Conservation (phyloP, 2,113 vertebrate genomes). For the Lepisosteus oculatus region DNA sequence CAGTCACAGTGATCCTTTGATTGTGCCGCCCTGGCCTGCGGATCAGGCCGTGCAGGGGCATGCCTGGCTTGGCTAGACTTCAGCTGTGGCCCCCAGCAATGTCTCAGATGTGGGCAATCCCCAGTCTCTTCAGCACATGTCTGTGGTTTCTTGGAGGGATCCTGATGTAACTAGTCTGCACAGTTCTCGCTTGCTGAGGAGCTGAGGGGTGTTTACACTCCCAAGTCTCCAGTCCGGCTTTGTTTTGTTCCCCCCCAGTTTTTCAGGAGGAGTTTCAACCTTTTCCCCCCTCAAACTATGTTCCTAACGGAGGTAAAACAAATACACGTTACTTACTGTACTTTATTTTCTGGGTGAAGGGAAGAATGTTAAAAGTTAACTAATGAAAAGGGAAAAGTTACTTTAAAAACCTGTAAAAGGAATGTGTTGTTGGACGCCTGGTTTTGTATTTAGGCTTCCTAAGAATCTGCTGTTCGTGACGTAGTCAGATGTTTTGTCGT, state of each 20-base stretch:
- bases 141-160: conserved; percentile 80
- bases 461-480: no score
- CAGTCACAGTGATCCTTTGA: conserved; percentile 83
- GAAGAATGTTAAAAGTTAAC: no score
- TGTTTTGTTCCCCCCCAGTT: conserved; percentile 12
- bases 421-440: no score
- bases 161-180: conserved; percentile 67
- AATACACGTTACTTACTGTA: no score
- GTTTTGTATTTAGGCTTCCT: no score
- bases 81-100: conserved; percentile 73
- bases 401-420: no score
- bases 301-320: neutral
- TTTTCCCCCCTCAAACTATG: conserved; percentile 6
- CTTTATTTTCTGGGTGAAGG: no score
- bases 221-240: conserved; percentile 42
- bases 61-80: conserved; percentile 63
- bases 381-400: no score
- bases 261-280: conserved; percentile 19
- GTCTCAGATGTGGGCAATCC: conserved; percentile 85
- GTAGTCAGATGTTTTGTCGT: no score
- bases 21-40: conserved; percentile 63
- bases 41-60: conserved; percentile 61
- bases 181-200: conserved; percentile 20
- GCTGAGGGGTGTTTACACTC: conserved; percentile 24
- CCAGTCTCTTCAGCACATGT: conserved; percentile 73